Base-by-base conservation (phyloP, 2,797 vertebrate species). In the Ceryle rudis region DNA sequence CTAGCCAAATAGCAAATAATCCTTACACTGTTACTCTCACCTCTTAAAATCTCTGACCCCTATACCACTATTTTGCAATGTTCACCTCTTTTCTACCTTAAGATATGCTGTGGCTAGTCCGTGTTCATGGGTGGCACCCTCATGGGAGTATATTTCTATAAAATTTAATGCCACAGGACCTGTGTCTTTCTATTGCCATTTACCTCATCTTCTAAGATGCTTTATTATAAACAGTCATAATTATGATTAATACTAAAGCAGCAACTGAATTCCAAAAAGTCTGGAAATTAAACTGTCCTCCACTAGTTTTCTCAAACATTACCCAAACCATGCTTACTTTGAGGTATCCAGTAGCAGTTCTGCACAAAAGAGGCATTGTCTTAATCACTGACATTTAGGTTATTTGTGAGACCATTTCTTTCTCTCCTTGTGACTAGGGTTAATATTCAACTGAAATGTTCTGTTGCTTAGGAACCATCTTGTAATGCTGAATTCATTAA, bases 401-500 rank as follows among this genome's bases (percentile, higher is more conserved):
- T 90, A 80, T 93, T 93, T 93, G 81, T 54, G 81, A 72, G 72
- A 82, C 88, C 22, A 17, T 93, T 86, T 92, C 84, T 70, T 23
- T 28, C 11, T 85, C 41, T 95, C 81, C 94, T 94, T 93, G 77
- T 93, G 96, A 93, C 94, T 88, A 89, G 82, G 93, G 90, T 96
- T 96, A 97, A 97, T 95, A 96, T 95, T 96, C 96, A 77, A 21
- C 83, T 82, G 93, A 91, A 96, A 97, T 93, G 86, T 94, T 95
- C 61, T 29, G 98, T 98, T 98, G 97, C 98, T 97, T 97, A 89
- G 98, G 97, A 98, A 98, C 97, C 93, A 90, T 95, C 96, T 80
- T 12, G 6, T 93, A 96, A 97, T 95, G 91, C 80, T 91, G 93
- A 97, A 97, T 97, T 96, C 95, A 97, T 98, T 98, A 98, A 98